Evolutionary conservation across 2,888 invertebrate genomes (phyloP), one percentile per base, ranked within the genome.

Genomic region (Phania funesta): DNA sequence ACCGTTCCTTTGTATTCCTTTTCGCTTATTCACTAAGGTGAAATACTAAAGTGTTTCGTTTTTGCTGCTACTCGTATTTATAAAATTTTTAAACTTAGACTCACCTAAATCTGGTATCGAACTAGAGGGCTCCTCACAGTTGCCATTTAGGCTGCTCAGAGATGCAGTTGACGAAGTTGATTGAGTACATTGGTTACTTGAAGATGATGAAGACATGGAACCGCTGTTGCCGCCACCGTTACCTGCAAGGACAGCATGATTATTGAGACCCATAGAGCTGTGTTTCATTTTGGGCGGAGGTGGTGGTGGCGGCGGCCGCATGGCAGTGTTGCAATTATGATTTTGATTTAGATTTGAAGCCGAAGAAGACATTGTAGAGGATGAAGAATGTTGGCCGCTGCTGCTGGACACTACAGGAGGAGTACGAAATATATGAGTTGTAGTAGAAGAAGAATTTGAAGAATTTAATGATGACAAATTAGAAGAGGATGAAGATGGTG

Each of bases 81-180:
- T 4, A 38, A 38, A n/a, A 38, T 13, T 4, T 13, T 38, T n/a
- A 38, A 38, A n/a, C 11, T 9, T 48, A 32, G 7, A 93, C 95
- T 95, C 90, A 96, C 96, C 96, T 92, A 96, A 93, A 93, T 96
- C 96, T 85, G 96, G 96, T 91, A 96, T 96, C 86, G 96, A 96
- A 92, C 96, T 96, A 85, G 96, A 95, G 11, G 96, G 96, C 90
- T 96, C 96, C 92, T 96, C 96, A 90, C 94, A 92, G 84, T 86
- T 92, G 84, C 90, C 88, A 78, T 82, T 82, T 20, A 82, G 58
- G 32, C 41, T 64, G 41, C n/a, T 24, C 70, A 78, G 44, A 2
- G 77, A 67, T 5, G 67, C 60, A 2, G 60, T 46, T 6, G 80
- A 70, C 3, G 75, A 26, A 3, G 65, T 22, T 32, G 68, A 65